These are phyloP conservation scores for Schrankia costaestrigalis DNA, from an alignment of 2,888 invertebrate genomes.

Conservation along the genomic window DNA sequence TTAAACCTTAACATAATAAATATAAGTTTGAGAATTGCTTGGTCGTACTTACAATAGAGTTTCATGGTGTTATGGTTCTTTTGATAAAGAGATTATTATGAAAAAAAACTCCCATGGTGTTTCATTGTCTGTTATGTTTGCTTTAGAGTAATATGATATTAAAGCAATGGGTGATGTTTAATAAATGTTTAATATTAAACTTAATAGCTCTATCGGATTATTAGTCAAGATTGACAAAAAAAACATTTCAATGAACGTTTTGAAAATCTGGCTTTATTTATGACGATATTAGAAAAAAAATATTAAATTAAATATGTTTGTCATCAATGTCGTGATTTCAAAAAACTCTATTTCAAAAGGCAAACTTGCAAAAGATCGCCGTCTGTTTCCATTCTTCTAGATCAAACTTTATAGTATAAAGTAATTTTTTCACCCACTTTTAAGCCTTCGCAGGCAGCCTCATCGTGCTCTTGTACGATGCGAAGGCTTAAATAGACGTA, in stretches of 20 bases:
- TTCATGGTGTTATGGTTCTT: slow-evolving; percentile 46
- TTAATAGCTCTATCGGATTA: slow-evolving; percentile 29
- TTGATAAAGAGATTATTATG: slow-evolving; percentile 65
- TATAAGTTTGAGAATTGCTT: slow-evolving; percentile 9
- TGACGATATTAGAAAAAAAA: no score
- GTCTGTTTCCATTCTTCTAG: no score
- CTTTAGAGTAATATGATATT: slow-evolving; percentile 45
- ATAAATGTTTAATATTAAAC: slow-evolving; percentile 52
- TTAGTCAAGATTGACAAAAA: slow-evolving; percentile 13
- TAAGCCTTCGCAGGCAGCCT: no score
- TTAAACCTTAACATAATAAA: background rate
- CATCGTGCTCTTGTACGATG: no score
- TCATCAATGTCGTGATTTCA: no score
- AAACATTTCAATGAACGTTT: slow-evolving; percentile 6
- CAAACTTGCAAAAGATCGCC: no score
- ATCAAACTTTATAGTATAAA: no score
- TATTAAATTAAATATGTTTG: no score
- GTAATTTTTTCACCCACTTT: no score
- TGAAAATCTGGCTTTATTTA: no score
- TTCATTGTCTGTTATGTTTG: slow-evolving; percentile 60
- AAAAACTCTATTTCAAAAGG: no score
- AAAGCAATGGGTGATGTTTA: slow-evolving; percentile 50
- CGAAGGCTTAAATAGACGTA: no score
- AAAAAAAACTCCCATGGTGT: slow-evolving; percentile 58
- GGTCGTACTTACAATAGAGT: slow-evolving; percentile 25